Evolutionary conservation across 35 echinoderm and acorn worm species (phyloP), one percentile per base, ranked within the genome.

Genomic region (Apostichopus californicus): DNA sequence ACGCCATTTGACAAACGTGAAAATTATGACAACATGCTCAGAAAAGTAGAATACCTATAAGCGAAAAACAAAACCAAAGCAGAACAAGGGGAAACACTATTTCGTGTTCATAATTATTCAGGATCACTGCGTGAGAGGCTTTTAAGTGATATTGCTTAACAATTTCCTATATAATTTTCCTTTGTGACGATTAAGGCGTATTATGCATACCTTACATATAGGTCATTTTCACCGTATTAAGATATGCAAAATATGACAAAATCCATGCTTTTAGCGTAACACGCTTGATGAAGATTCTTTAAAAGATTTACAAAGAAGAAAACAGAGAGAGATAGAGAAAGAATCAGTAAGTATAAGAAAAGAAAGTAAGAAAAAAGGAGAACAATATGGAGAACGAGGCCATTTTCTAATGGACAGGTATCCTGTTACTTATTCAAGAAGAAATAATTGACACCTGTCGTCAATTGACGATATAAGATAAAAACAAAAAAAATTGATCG

Each of bases 381-480:
- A 81, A 59, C n/a, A 85, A 84, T 22, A 85, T 85, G 81, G 55
- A 56, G 81, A 85, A 85, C 81, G 81, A 85, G 81, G 81, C 81
- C 81, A 85, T 59, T 58, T 59, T 85, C 81, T 85, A 85, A 85
- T 85, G 81, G 81, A 52, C 14, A 59, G n/a, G 17, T 75, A 75
- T 85, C 81, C 55, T 52, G 81, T 85, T 85, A 85, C 81, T 85
- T 59, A 85, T 85, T 85, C 81, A 59, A 85, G 81, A 61, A 21
- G 54, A 85, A 85, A 85, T 85, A 85, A 85, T 85, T 85, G 81
- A 85, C 81, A 85, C 81, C 81, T 85, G 81, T 59, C 81, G 63
- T 25, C 54, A 85, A 23, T 85, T 85, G 81, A 85, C n/a, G 81
- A 58, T 17, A 85, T 18, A 85, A 85, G 13, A 85, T 18, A 75